These are phyloP conservation scores for Dinocampus coccinellae DNA, from an alignment of 2,888 invertebrate genomes.

Conservation along the genomic window DNA sequence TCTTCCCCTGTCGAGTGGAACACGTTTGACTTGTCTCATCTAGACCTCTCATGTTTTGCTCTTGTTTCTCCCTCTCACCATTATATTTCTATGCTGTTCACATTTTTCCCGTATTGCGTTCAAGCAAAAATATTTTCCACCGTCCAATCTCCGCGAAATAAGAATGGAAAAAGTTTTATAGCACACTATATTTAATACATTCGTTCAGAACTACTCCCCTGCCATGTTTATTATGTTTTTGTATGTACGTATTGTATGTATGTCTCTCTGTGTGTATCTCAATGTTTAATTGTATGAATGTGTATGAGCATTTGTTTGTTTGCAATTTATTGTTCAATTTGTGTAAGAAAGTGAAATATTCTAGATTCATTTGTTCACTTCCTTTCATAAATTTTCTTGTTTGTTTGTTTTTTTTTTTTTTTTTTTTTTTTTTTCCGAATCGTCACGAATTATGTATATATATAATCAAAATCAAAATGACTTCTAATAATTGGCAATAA, in stretches of 20 bases:
- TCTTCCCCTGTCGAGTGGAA: slow-evolving; percentile 12
- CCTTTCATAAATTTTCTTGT: too few relatives aligned
- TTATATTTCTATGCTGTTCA: slow-evolving; percentile 16
- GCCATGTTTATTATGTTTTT: background rate
- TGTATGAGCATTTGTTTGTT: background rate
- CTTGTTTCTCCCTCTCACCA: too few relatives aligned
- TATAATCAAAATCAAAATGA: background rate
- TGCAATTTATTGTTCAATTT: background rate
- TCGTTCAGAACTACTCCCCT: background rate
- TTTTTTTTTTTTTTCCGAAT: background rate
- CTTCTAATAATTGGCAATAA: background rate
- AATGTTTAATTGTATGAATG: background rate
- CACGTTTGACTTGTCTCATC: background rate
- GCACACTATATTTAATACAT: slow-evolving; percentile 8
- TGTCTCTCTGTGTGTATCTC: background rate
- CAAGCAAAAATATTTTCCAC: slow-evolving; percentile 25
- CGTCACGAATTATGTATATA: background rate
- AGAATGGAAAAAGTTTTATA: slow-evolving; percentile 3
- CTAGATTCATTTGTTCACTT: too few relatives aligned
- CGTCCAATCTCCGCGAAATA: slow-evolving; percentile 13
- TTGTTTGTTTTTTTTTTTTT: background rate
- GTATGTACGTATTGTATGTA: background rate
- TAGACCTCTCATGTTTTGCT: slow-evolving; percentile 16
- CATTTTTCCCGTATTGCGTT: slow-evolving; percentile 25
- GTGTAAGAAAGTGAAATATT: background rate